These are phyloP conservation scores for Gallinago nigripennis DNA, from an alignment of 2,797 vertebrate genomes.

Conservation along the genomic window DNA sequence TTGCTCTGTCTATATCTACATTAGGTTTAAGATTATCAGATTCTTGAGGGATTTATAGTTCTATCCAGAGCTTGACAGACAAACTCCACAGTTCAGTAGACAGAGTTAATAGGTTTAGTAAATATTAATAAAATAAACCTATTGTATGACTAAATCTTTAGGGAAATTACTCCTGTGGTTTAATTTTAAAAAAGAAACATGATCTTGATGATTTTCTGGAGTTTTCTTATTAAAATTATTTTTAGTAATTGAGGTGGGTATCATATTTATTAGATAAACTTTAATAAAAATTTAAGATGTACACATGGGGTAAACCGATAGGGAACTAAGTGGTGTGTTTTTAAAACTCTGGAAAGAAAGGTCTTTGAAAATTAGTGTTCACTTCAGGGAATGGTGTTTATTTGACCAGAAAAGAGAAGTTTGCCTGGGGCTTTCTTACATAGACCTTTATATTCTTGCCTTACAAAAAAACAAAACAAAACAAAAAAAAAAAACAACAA, in stretches of 20 bases:
- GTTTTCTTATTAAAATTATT: constrained; percentile 52
- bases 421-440: constrained; percentile 22
- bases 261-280: constrained; percentile 61
- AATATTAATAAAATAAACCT: constrained; percentile 63
- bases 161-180: constrained; percentile 48
- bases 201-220: constrained; percentile 27
- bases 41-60: constrained; percentile 8
- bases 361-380: constrained; percentile 20
- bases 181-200: constrained; percentile 45
- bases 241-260: constrained; percentile 54
- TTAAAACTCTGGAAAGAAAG: neutral
- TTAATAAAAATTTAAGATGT: constrained; percentile 42
- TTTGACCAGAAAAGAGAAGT: constrained; percentile 16
- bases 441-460: neutral
- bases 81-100: constrained; percentile 4
- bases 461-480: neutral
- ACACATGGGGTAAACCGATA: constrained; percentile 13
- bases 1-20: neutral
- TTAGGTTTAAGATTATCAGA: neutral
- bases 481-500: neutral
- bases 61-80: neutral
- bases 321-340: constrained; percentile 6
- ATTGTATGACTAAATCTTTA: constrained; percentile 38
- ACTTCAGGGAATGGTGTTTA: constrained; percentile 23
- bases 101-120: constrained; percentile 56